These are phyloP conservation scores for Morphnarchus princeps DNA, from an alignment of 2,113 vertebrate genomes.

Conservation along the genomic window DNA sequence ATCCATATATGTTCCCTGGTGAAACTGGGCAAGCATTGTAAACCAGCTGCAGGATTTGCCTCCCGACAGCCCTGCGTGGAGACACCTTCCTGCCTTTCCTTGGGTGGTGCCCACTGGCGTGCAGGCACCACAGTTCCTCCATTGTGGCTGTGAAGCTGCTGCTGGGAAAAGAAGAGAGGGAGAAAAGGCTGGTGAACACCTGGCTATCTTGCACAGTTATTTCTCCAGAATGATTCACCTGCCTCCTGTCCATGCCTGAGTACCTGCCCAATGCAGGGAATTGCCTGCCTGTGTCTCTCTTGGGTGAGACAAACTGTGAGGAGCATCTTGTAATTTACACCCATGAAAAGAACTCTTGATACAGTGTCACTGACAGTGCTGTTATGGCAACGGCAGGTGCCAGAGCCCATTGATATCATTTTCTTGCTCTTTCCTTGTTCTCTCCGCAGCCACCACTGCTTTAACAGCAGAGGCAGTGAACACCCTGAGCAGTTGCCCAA, in stretches of 20 bases:
- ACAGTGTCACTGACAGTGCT: neutral
- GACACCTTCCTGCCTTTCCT: neutral
- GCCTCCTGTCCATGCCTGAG: rapidly evolving
- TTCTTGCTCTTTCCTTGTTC: neutral
- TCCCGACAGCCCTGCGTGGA: neutral
- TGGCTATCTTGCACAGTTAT: neutral
- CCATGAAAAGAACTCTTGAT: neutral
- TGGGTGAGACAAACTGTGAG: neutral
- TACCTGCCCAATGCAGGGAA: neutral
- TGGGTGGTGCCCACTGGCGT: rapidly evolving
- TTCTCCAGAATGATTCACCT: neutral
- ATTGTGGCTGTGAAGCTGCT: neutral
- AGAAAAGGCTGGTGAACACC: neutral
- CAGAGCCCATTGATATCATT: neutral
- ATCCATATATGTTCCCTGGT: neutral
- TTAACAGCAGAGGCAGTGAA: neutral
- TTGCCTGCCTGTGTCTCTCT: neutral
- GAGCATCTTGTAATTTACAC: neutral
- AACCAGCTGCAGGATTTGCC: neutral
- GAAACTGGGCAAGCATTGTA: neutral
- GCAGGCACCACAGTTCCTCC: neutral
- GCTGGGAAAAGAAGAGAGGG: neutral
- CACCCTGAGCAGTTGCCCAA: neutral
- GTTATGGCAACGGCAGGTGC: neutral
- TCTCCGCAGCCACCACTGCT: neutral